Evolutionary conservation across 2,797 vertebrate species (phyloP).

Genomic region (Poliocrania exsul): DNA sequence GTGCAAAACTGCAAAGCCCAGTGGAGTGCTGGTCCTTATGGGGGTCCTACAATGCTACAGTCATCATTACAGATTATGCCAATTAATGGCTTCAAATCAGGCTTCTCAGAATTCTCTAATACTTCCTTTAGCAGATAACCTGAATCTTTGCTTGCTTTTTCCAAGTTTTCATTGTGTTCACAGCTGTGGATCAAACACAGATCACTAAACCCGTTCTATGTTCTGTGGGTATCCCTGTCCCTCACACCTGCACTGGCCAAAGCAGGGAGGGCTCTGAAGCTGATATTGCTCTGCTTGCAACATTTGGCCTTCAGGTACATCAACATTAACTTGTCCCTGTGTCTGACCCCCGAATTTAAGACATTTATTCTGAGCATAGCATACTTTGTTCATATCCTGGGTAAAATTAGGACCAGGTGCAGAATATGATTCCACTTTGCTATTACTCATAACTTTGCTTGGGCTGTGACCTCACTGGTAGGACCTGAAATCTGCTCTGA

Average conservation of each 20-base stretch:
- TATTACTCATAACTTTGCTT: not conserved
- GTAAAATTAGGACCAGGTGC: not conserved
- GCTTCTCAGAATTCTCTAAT: not conserved
- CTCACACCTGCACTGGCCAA: not conserved
- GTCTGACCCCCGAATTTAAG: not conserved
- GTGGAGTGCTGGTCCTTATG: not conserved
- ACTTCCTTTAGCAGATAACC: not conserved
- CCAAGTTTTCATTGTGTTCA: not conserved
- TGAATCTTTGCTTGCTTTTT: not conserved
- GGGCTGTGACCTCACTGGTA: not conserved
- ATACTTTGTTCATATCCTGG: not conserved
- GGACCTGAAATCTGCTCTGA: not conserved
- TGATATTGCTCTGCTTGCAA: not conserved
- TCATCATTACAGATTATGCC: not conserved
- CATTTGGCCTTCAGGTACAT: not conserved
- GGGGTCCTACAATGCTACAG: not conserved
- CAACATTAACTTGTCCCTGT: not conserved
- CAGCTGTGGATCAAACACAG: not conserved
- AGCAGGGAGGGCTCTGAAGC: not conserved
- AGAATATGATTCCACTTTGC: accelerated
- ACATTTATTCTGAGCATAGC: not conserved
- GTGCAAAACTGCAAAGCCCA: not conserved
- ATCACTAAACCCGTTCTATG: not conserved
- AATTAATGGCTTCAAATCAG: not conserved
- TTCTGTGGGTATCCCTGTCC: not conserved